A percentile compares a stretch with the other conserved stretches of the same genome.
These are phyloP conservation scores for Chiridota heheva DNA, from an alignment of 35 echinoderm and acorn worm species.

Conservation along the genomic window DNA sequence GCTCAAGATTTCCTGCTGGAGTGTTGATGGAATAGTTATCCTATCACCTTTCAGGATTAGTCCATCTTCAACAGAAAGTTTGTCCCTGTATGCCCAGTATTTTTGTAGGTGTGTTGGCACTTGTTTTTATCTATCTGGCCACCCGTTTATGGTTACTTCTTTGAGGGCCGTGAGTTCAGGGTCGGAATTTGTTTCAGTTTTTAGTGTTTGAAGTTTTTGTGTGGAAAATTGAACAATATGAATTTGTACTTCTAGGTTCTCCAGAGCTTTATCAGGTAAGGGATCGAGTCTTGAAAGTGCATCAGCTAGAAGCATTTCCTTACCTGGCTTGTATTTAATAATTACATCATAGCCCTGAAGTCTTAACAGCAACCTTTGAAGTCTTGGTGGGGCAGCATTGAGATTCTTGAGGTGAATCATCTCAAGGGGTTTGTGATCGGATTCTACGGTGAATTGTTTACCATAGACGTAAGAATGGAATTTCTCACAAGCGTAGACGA, in stretches of 20 bases:
- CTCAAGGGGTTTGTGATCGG: slow-evolving; percentile 38
- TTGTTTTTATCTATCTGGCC: slow-evolving; percentile 24
- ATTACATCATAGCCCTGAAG: not conserved
- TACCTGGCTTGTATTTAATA: slow-evolving; percentile 18
- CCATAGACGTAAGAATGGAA: slow-evolving; percentile 66
- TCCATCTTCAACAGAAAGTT: slow-evolving; percentile 49
- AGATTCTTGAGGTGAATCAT: slow-evolving; percentile 37
- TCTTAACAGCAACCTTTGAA: slow-evolving; percentile 52
- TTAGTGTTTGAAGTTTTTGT: not conserved
- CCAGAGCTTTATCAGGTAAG: not conserved
- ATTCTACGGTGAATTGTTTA: slow-evolving; percentile 46
- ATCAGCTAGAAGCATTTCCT: slow-evolving; percentile 28
- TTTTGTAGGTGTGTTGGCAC: slow-evolving; percentile 6
- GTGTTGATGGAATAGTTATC: slow-evolving; percentile 48
- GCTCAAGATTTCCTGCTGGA: slow-evolving; percentile 41
- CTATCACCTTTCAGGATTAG: slow-evolving; percentile 71
- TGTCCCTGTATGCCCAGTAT: slow-evolving; percentile 14
- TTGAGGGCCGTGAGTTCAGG: slow-evolving; percentile 9
- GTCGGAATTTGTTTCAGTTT: not conserved
- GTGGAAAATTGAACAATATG: slow-evolving; percentile 27
- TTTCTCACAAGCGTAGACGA: slow-evolving; percentile 56
- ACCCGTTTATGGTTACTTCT: slow-evolving; percentile 30
- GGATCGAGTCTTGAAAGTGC: slow-evolving; percentile 3
- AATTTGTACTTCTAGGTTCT: not conserved
- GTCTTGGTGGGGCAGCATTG: slow-evolving; percentile 25